phyloP scores from a whole-genome alignment of 2,888 invertebrate species.

The Eulithis prunata region DNA sequence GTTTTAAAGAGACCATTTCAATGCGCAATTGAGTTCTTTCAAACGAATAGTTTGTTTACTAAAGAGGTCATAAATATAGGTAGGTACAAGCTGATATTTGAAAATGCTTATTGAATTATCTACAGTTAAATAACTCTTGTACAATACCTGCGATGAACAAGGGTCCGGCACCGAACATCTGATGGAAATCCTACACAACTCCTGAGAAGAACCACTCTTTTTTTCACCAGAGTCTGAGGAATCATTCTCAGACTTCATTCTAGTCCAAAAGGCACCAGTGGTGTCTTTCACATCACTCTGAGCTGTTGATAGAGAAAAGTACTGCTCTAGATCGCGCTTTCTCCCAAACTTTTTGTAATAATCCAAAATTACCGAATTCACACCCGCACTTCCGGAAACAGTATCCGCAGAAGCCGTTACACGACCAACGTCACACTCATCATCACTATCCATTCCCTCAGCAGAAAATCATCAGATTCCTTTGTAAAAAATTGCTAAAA shows the following conservation, averaged over 20 bases:
- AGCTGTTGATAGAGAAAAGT: constrained; percentile 83
- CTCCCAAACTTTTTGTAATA: constrained; percentile 88
- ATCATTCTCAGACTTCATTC: constrained; percentile 73
- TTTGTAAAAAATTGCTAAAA: constrained; percentile 35
- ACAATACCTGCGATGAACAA: constrained; percentile 59
- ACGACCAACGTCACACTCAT: constrained; percentile 38
- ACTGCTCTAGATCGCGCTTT: constrained; percentile 87
- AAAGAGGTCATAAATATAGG: too few species aligned
- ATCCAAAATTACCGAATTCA: constrained; percentile 82
- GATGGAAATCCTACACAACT: constrained; percentile 76
- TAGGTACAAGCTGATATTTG: too few species aligned
- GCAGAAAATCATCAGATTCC: constrained; percentile 33
- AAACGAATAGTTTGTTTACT: too few species aligned
- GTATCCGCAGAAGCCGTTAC: constrained; percentile 42
- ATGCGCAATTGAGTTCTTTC: too few species aligned
- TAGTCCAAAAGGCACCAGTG: constrained; percentile 72
- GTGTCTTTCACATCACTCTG: constrained; percentile 73
- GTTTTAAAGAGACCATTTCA: too few species aligned
- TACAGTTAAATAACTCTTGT: too few species aligned
- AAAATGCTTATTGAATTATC: too few species aligned
- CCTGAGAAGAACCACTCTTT: constrained; percentile 70
- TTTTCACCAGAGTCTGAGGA: constrained; percentile 73
- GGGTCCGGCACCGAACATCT: constrained; percentile 68
- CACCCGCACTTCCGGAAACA: constrained; percentile 53
- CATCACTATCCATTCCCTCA: constrained; percentile 62